Percentiles rank a stretch among this genome's conserved stretches.
These are phyloP conservation scores for Cyanoramphus novaezelandiae DNA, from an alignment of 2,113 vertebrate genomes.

Conservation along the genomic window DNA sequence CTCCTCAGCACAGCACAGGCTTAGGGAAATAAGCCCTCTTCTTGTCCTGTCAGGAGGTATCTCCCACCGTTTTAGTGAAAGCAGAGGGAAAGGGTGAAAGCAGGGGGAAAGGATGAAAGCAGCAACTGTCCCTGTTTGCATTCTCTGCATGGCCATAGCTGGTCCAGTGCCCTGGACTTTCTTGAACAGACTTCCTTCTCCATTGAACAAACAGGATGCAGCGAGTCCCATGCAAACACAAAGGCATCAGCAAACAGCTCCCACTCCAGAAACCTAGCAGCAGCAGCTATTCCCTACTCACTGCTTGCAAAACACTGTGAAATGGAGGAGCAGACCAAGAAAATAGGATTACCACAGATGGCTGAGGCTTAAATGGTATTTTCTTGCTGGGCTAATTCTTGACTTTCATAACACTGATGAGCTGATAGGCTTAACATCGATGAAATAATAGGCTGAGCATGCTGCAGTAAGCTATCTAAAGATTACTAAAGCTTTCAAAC, in stretches of 20 bases:
- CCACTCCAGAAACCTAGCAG: not conserved
- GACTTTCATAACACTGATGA: not conserved
- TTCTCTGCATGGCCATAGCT: not conserved
- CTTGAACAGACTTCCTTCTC: not conserved
- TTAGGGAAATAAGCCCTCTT: not conserved
- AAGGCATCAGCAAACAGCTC: not conserved
- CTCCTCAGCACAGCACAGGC: not conserved
- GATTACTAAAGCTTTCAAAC: not conserved
- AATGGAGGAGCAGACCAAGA: not conserved
- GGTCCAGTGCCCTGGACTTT: not conserved
- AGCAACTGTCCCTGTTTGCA: not conserved
- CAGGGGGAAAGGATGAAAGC: not conserved
- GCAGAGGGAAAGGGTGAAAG: not conserved
- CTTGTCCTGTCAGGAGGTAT: not conserved
- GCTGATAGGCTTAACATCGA: not conserved
- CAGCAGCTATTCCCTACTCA: not conserved
- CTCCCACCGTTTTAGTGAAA: not conserved
- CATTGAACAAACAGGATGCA: rapidly evolving
- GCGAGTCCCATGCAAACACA: not conserved
- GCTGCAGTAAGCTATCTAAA: not conserved
- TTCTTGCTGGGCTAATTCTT: not conserved
- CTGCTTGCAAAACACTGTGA: rapidly evolving
- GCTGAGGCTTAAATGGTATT: not conserved
- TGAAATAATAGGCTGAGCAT: not conserved
- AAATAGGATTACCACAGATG: not conserved